These are phyloP conservation scores for Microctonus brassicae DNA, from an alignment of 2,888 invertebrate species.

Conservation along the genomic window DNA sequence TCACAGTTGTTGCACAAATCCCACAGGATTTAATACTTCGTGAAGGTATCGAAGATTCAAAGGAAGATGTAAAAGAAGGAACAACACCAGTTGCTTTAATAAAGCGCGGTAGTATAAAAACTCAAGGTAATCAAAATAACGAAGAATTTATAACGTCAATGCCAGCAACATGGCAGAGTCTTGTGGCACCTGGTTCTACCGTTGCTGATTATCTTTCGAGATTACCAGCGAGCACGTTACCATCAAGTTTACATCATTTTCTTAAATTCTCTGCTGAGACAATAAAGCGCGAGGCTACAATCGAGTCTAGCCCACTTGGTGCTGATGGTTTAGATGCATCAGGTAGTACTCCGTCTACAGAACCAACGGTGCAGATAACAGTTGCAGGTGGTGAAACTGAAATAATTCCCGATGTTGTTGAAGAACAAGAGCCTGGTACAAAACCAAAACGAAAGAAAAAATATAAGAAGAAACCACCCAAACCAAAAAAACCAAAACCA, in stretches of 20 bases:
- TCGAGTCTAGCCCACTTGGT: constrained; percentile 69
- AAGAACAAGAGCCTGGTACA: constrained; percentile 62
- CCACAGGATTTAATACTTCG: constrained; percentile 80
- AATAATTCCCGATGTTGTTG: constrained; percentile 69
- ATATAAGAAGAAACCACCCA: constrained; percentile 84
- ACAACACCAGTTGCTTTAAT: constrained; percentile 72
- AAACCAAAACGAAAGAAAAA: constrained; percentile 81
- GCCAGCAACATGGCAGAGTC: constrained; percentile 72
- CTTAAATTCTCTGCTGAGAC: constrained; percentile 76
- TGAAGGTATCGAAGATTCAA: constrained; percentile 68
- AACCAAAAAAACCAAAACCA: constrained; percentile 83
- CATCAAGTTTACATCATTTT: constrained; percentile 75
- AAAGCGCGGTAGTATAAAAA: constrained; percentile 68
- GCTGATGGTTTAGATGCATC: constrained; percentile 66
- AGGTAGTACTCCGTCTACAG: constrained; percentile 60
- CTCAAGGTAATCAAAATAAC: constrained; percentile 62
- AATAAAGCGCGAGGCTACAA: constrained; percentile 71
- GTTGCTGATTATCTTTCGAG: constrained; percentile 72
- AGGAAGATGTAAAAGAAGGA: constrained; percentile 69
- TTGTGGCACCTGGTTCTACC: constrained; percentile 69
- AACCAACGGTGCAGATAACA: constrained; percentile 71
- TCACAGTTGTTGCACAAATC: constrained; percentile 78
- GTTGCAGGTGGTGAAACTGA: constrained; percentile 71
- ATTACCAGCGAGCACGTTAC: constrained; percentile 71
- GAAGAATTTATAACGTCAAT: constrained; percentile 70